These are phyloP conservation scores for Orthosia gothica DNA, from an alignment of 2,888 invertebrate species.

Conservation along the genomic window DNA sequence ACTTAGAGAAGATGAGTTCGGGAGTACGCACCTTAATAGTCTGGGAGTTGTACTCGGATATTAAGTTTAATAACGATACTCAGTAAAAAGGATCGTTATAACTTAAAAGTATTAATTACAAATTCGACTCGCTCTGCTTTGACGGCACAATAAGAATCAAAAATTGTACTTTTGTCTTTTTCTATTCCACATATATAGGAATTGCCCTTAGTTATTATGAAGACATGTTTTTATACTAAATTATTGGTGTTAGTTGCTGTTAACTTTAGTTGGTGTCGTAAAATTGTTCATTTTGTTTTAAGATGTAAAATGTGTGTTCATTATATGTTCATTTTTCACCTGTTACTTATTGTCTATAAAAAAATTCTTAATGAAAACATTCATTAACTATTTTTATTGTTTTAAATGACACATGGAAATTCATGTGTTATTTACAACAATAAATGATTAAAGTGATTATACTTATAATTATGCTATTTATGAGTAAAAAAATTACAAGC, in stretches of 20 bases:
- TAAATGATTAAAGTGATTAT: no score
- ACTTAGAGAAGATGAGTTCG: conserved; percentile 73
- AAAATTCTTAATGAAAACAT: conserved; percentile 13
- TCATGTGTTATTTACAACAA: neutral
- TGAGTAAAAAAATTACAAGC: no score
- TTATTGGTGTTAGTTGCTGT: conserved; percentile 24
- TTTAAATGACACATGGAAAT: neutral
- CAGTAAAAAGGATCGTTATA: conserved; percentile 75
- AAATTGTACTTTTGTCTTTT: conserved; percentile 48
- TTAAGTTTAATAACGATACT: conserved; percentile 75
- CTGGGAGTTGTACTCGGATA: conserved; percentile 70
- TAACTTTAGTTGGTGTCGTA: conserved; percentile 48
- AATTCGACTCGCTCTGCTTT: conserved; percentile 83
- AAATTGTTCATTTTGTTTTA: conserved; percentile 38
- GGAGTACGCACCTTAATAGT: conserved; percentile 76
- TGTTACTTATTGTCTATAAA: conserved; percentile 19
- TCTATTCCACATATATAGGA: conserved; percentile 43
- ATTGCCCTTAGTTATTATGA: conserved; percentile 35
- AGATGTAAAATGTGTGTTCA: conserved; percentile 23
- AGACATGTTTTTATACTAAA: conserved; percentile 42
- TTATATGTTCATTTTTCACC: conserved; percentile 40
- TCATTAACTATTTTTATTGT: neutral
- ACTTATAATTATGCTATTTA: no score
- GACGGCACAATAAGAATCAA: conserved; percentile 68
- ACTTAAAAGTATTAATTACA: conserved; percentile 84